A percentile compares a stretch with the other conserved stretches of the same genome.
These are phyloP conservation scores for Caenorhabditis wallacei DNA, from an alignment of 2,888 invertebrate species.

Conservation along the genomic window DNA sequence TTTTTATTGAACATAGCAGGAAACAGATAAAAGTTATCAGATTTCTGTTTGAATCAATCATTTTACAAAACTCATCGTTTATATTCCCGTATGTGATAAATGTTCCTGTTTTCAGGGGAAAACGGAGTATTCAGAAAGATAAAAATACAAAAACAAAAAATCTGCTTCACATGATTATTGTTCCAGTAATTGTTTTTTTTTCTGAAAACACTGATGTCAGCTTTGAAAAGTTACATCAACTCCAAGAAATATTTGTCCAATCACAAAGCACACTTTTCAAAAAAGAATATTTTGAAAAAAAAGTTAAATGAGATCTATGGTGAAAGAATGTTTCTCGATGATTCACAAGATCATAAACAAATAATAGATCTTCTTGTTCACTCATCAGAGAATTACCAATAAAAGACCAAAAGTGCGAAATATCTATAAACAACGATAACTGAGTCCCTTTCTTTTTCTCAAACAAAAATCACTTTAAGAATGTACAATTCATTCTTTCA, in stretches of 20 bases:
- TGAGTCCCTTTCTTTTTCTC: neutral
- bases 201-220: too few relatives aligned
- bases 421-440: conserved; percentile 25
- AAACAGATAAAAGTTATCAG: too few relatives aligned
- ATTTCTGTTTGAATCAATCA: too few relatives aligned
- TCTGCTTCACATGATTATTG: too few relatives aligned
- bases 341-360: neutral
- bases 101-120: too few relatives aligned
- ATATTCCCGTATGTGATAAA: too few relatives aligned
- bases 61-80: too few relatives aligned
- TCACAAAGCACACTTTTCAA: conserved; percentile 30
- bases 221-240: neutral
- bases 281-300: neutral
- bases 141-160: too few relatives aligned
- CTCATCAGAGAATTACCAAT: conserved; percentile 5
- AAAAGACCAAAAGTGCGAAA: conserved; percentile 32
- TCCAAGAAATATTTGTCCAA: conserved; percentile 2
- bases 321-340: neutral
- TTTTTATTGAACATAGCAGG: neutral
- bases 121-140: too few relatives aligned
- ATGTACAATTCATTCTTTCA: conserved; percentile 1
- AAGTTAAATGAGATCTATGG: neutral
- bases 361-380: neutral
- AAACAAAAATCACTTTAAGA: conserved; percentile 40
- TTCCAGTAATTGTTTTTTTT: too few relatives aligned